phyloP scores from a whole-genome alignment of 2,113 vertebrate genomes.

The Trichechus manatus region DNA sequence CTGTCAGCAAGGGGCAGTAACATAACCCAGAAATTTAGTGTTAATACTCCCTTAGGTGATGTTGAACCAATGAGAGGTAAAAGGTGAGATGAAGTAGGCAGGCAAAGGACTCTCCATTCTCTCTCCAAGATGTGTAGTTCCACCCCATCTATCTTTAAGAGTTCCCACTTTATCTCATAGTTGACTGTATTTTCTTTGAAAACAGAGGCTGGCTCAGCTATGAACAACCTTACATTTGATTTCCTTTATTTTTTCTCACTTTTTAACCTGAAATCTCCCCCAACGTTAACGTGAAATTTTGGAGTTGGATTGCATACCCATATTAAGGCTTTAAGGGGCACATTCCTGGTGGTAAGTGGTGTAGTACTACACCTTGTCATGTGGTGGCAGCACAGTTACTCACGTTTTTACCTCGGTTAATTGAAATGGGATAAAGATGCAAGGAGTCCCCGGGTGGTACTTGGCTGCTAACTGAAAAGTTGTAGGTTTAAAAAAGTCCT shows the following conservation, averaged over 20 bases:
- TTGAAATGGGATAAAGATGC: not conserved
- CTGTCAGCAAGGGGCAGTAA: not conserved
- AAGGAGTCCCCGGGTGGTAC: not conserved
- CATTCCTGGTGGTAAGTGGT: not conserved
- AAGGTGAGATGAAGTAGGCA: not conserved
- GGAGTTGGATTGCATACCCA: not conserved
- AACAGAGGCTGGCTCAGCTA: not conserved
- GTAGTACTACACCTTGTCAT: not conserved
- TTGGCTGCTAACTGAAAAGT: too few species aligned
- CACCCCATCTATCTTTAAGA: not conserved
- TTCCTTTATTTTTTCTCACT: not conserved
- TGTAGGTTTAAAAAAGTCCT: too few species aligned
- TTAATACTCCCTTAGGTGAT: not conserved
- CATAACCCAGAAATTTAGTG: not conserved
- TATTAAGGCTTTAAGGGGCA: not conserved
- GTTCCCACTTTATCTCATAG: not conserved
- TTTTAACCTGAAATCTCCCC: not conserved
- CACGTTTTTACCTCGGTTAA: not conserved
- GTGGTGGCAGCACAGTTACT: not conserved
- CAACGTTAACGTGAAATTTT: not conserved
- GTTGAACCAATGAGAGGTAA: not conserved
- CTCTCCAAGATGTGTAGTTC: not conserved
- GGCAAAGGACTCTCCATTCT: not conserved
- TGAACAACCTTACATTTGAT: not conserved
- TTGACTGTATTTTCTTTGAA: not conserved